A percentile compares a stretch with the other conserved stretches of the same genome.
phyloP scores from a whole-genome alignment of 1,140 invertebrate genomes.

The Armadillidium nasatum region DNA sequence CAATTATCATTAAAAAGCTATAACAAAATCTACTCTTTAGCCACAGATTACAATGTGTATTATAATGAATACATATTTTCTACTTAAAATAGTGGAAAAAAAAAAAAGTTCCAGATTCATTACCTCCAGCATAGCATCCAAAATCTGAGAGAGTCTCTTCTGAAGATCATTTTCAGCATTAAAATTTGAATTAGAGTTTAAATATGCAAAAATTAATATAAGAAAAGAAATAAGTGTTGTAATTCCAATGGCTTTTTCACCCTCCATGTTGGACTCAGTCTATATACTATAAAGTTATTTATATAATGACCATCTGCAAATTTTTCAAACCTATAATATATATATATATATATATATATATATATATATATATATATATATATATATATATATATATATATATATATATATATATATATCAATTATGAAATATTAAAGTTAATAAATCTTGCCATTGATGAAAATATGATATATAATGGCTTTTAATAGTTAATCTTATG shows the following conservation, averaged over 20 bases:
- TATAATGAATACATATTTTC: background rate
- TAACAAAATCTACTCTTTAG: background rate
- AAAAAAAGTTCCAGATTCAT: background rate
- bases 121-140: conserved; percentile 22
- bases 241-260: background rate
- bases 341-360: too few relatives aligned
- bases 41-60: background rate
- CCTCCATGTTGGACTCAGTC: background rate
- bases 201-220: background rate
- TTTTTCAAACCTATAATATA: too few relatives aligned
- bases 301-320: too few relatives aligned
- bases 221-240: background rate
- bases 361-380: too few relatives aligned
- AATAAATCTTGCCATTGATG: too few relatives aligned
- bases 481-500: too few relatives aligned
- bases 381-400: too few relatives aligned
- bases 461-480: too few relatives aligned
- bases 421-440: too few relatives aligned
- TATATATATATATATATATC: too few relatives aligned
- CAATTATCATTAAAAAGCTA: background rate
- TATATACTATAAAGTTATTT: too few relatives aligned
- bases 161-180: conserved; percentile 3
- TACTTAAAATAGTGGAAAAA: background rate
- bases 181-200: background rate
- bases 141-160: conserved; percentile 1